Base-by-base conservation (phyloP, 37 sponge, comb jelly and placozoan genomes). In the Axinella damicornis region DNA sequence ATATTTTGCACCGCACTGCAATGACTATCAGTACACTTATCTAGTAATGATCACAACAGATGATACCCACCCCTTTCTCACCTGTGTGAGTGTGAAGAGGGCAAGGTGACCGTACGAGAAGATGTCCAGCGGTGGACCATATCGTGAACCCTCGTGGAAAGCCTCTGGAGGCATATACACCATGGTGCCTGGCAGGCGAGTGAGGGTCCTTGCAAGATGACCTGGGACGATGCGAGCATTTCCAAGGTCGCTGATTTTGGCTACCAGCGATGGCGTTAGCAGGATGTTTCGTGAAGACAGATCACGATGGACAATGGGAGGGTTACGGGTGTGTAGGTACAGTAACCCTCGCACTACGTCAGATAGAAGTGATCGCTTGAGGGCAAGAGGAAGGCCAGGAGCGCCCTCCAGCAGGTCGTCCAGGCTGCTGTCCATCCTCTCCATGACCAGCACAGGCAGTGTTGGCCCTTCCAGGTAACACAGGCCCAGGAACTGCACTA, bases 291-390 rank as follows among this genome's bases (percentile, higher is more conserved):
- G 86, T 53, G 86, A 80, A 75, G 88, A 87, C 14, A 91, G 61
- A 74, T 91, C 92, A 65, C 92, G 56, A 59, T 91, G 92, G 15
- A 91, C 88, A 16, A 91, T 74, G 2, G 87, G 82, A 22, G 92
- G 92, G 30, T 67, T 74, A 11, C 9, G 78, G 78, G 22, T 87
- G 61, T 91, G 92, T 19, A 91, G 66, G 36, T 87, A 91, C 39
- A 87, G 75, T 9, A 91, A 79, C 16, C 92, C 92, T 24, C 74
- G 72, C 1, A 14, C 62, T 5, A 61, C 62, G 14, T 61, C 62
- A 14, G 22, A 2, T 61, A 61, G 62, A 4, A 61, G 25, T 61
- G 62, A 61, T 25, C 22, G 62, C 12, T 61, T 61, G 25, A 25
- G 25, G 25, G 25, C 22, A 22, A 61, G 22, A 5, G 62, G 62